Base-by-base conservation (phyloP, 2,113 vertebrate species). In the Podocnemis expansa region DNA sequence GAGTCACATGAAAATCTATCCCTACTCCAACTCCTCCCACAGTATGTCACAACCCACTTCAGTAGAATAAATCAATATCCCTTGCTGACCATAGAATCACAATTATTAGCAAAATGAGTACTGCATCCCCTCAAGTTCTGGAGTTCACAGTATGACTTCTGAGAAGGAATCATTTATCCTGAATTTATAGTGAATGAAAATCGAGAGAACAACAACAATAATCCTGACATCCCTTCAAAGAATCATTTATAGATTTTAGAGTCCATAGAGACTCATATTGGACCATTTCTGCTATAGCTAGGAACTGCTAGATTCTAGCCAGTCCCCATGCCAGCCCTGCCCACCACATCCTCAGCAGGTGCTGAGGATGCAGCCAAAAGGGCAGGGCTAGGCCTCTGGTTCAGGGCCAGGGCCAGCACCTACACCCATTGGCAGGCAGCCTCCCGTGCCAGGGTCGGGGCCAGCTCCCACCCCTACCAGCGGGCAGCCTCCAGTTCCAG, bases 161-260 rank as follows among this genome's bases (percentile, higher is more conserved):
- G 5, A 3, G 10, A 43, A 92, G 82, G 0, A 16, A 67, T 34
- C 1, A 0, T 13, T 76, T 73, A 41, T 73, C n/a, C 14, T 3
- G 51, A 93, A 93, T 52, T 76, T 63, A 93, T 1, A 4, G 52
- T n/a, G 86, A 90, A 93, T n/a, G 24, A 89, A n/a, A 93, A 34
- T 56, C 91, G 5, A 56, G 51, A 83, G 60, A 52, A 87, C 16
- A 91, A 82, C 14, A 10, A 5, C 3, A 27, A 22, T 79, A 81
- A 34, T 83, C 29, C 56, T 24, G 88, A 89, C 2, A 14, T 81
- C 24, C 22, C 55, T 91, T 34, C 38, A 45, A 87, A 73, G 10
- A 7, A 4, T 5, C 41, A n/a, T 73, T 73, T 78, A 29, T 0
- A 29, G 58, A 81, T 10, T 41, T 38, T 4, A 76, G 79, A 76